Evolutionary conservation across 2,797 vertebrate genomes (phyloP).

Genomic region (Tamandua tetradactyla): DNA sequence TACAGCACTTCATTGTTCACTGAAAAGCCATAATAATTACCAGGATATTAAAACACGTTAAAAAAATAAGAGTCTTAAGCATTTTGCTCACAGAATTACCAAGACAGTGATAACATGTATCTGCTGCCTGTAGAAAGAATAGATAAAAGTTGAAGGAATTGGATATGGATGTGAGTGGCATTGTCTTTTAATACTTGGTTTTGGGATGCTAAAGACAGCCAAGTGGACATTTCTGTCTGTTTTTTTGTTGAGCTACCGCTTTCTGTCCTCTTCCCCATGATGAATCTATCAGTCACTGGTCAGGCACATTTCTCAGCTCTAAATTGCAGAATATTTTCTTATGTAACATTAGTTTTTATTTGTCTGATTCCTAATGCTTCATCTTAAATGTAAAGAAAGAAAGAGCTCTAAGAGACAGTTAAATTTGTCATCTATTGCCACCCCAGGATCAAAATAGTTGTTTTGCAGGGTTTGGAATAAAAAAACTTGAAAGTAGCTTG

Average conservation of each 20-base stretch:
- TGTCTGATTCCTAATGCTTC: conserved; percentile 45
- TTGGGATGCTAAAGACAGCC: not conserved
- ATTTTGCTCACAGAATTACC: not conserved
- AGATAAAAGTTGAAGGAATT: not conserved
- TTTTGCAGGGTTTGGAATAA: conserved; percentile 64
- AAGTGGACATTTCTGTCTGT: not conserved
- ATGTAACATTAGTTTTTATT: conserved; percentile 10
- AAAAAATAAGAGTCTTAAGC: not conserved
- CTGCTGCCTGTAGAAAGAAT: not conserved
- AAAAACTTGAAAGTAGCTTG: conserved; percentile 61
- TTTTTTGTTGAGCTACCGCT: not conserved
- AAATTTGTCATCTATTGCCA: not conserved
- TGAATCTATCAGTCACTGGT: not conserved
- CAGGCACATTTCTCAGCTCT: not conserved
- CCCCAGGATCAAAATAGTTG: conserved; percentile 57
- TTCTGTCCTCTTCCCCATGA: not conserved
- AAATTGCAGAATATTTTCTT: not conserved
- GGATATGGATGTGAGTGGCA: not conserved
- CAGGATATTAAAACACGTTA: not conserved
- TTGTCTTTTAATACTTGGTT: not conserved
- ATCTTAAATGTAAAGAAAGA: conserved; percentile 46
- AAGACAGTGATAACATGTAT: not conserved
- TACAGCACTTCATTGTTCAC: not conserved
- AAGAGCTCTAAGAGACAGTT: conserved; percentile 38
- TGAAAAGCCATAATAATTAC: not conserved